phyloP scores from a whole-genome alignment of 2,888 invertebrate genomes.

The Hylaea fasciaria region DNA sequence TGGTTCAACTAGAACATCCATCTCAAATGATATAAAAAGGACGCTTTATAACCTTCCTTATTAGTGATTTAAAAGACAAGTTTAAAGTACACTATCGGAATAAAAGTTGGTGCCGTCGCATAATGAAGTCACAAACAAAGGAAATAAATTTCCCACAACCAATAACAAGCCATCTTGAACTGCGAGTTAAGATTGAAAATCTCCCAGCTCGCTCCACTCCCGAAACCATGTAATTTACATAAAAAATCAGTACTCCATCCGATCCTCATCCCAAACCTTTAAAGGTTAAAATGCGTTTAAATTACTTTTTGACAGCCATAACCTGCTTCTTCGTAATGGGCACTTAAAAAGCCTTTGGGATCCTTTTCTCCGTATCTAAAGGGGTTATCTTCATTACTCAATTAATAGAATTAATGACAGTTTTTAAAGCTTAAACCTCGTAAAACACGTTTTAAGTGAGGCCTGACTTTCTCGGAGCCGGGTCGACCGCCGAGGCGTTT shows the following conservation, averaged over 20 bases:
- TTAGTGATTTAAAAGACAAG: too few relatives aligned
- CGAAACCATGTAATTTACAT: constrained; percentile 24
- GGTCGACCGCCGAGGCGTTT: too few relatives aligned
- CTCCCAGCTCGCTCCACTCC: background rate
- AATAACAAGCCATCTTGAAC: background rate
- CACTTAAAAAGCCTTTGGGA: constrained; percentile 34
- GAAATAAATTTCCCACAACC: background rate
- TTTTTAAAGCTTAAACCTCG: constrained; percentile 31
- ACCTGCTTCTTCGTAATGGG: constrained; percentile 41
- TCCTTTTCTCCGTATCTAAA: constrained; percentile 36
- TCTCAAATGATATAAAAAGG: too few relatives aligned
- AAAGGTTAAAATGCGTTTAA: constrained; percentile 38
- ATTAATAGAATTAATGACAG: constrained; percentile 40
- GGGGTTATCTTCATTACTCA: constrained; percentile 43
- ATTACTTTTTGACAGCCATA: constrained; percentile 48
- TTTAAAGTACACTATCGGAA: too few relatives aligned
- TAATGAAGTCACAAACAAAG: too few relatives aligned
- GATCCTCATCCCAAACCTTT: constrained; percentile 28
- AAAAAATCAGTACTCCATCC: constrained; percentile 30
- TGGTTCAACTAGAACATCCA: too few relatives aligned
- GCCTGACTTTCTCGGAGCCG: background rate
- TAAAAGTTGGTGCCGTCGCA: too few relatives aligned
- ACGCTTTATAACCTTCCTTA: too few relatives aligned
- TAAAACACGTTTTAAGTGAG: constrained; percentile 13
- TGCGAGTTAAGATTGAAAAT: background rate